A percentile compares a stretch with the other conserved stretches of the same genome.
phyloP scores from a whole-genome alignment of 2,113 vertebrate species.

The Poicephalus meyeri region DNA sequence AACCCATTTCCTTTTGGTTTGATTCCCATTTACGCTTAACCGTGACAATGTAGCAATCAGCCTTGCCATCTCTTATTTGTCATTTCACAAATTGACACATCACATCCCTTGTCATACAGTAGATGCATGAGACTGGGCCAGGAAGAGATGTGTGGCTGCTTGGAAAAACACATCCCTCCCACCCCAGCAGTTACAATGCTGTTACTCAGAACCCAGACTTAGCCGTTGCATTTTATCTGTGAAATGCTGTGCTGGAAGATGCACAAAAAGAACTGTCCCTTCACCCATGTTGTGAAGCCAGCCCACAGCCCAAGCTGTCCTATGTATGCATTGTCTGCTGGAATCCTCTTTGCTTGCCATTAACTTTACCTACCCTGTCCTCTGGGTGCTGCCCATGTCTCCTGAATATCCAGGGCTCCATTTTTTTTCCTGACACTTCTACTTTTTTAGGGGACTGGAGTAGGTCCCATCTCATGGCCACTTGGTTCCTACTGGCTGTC shows the following conservation, averaged over 20 bases:
- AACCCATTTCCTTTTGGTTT: background rate
- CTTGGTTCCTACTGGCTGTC: background rate
- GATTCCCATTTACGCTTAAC: background rate
- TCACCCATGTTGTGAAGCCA: background rate
- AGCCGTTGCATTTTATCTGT: background rate
- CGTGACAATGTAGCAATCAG: accelerated
- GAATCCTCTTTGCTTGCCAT: background rate
- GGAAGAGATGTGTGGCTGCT: background rate
- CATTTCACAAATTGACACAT: background rate
- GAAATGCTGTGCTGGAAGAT: background rate
- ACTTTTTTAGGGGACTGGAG: background rate
- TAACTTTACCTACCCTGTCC: background rate
- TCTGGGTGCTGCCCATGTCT: background rate
- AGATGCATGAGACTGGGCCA: background rate
- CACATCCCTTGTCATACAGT: background rate
- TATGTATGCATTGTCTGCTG: background rate
- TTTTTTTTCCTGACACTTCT: background rate
- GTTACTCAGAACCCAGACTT: background rate
- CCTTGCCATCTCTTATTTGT: background rate
- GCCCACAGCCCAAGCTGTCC: background rate
- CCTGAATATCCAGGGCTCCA: background rate
- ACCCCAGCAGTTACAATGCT: background rate
- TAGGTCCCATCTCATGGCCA: background rate
- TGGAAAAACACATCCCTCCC: background rate
- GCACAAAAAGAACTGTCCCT: background rate